Evolutionary conservation across 2,888 invertebrate species (phyloP), one percentile per base, ranked within the genome.

Genomic region (Drosophila anomalata): DNA sequence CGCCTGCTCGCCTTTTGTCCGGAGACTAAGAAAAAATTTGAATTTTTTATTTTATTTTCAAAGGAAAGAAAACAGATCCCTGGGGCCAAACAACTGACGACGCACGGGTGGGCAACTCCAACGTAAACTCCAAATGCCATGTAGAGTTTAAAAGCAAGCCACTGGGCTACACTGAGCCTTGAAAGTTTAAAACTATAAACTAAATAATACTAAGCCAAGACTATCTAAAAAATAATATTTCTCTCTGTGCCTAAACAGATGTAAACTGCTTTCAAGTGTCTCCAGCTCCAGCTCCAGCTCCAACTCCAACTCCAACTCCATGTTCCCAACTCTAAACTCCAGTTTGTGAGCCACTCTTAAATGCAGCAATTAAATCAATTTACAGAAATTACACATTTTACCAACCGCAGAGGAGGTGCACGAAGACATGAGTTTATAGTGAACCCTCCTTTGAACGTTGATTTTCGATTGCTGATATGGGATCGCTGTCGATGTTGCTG

Each of bases 301-400:
- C 41, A 44, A 20, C 41, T 48, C 14, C 42, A 11, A 12, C 58
- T 36, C 17, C 36, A 9, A 17, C 17, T 17, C 17, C 36, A 9
- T 36, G 14, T 46, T 51, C 29, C n/a, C 39, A 33, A 9, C 36
- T 50, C 9, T 9, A n/a, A 51, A 29, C 50, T 65, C 33, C 36
- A 46, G 46, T 29, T 58, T 52, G 33, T 51, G 58, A 56, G 75
- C 65, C 72, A 79, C 68, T 87, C 78, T 84, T 84, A 84, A 84
- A 79, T 75, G 84, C 78, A 48, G 75, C 82, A 84, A 84, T 84
- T 84, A 84, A 87, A 81, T 76, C 75, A 87, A 87, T 87, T 87
- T 84, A 84, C 81, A 81, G 59, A 84, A 79, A 87, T 84, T 87
- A 87, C 82, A 83, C 72, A 65, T 51, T 65, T 78, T 75, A 78